Evolutionary conservation across 2,888 invertebrate species (phyloP).

Genomic region (Dynastes grantii): DNA sequence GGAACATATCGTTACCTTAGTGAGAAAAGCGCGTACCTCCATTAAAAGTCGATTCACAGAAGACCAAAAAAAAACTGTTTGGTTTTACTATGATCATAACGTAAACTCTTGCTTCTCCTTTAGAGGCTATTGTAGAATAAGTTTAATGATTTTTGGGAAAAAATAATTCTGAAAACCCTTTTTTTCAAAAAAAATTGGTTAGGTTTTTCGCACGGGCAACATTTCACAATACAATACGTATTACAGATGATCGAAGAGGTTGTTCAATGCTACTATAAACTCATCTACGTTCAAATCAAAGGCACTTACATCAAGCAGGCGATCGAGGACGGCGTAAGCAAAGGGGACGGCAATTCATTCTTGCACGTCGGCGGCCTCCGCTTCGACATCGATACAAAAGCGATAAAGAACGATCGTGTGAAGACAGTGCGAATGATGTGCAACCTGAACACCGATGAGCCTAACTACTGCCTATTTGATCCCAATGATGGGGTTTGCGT

Average conservation of each 20-base stretch:
- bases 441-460: background rate
- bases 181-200: no score
- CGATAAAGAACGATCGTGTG: background rate
- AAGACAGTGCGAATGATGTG: conserved; percentile 9
- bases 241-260: background rate
- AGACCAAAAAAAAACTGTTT: no score
- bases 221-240: no score
- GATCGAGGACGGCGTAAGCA: conserved; percentile 9
- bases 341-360: background rate
- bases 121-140: no score
- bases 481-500: background rate
- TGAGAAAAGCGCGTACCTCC: no score
- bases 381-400: conserved; percentile 6
- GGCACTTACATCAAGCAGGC: conserved; percentile 17
- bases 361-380: conserved; percentile 21
- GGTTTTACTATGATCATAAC: no score
- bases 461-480: background rate
- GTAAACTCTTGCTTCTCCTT: no score
- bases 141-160: no score
- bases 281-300: background rate
- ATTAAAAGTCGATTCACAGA: no score
- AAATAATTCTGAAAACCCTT: no score
- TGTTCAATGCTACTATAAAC: background rate
- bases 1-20: no score
- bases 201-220: no score